Evolutionary conservation across 2,888 invertebrate genomes (phyloP).

Genomic region (Crematogaster levior): DNA sequence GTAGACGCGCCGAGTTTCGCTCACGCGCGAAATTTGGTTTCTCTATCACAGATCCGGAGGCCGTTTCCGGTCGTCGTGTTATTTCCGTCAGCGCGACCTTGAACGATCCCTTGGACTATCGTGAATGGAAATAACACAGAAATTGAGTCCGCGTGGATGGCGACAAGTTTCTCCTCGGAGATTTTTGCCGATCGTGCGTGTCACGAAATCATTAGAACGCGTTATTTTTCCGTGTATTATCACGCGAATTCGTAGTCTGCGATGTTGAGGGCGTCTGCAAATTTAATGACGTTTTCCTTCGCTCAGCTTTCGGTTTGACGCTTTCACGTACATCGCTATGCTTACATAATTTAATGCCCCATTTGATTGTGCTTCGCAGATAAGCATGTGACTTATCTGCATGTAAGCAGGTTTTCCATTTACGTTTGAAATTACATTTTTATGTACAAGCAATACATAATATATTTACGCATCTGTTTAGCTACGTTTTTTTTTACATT

Average conservation of each 20-base stretch:
- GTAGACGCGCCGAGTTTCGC: neutral
- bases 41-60: neutral
- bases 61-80: slow-evolving; percentile 8
- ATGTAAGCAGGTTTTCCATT: neutral
- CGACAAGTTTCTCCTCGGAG: neutral
- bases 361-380: slow-evolving; percentile 18
- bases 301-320: slow-evolving; percentile 15
- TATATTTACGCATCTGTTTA: neutral
- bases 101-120: neutral
- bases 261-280: neutral
- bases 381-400: slow-evolving; percentile 16
- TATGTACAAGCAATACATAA: neutral
- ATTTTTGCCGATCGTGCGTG: slow-evolving; percentile 4
- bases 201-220: neutral
- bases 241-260: neutral
- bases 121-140: slow-evolving; percentile 26
- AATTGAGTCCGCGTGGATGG: slow-evolving; percentile 6
- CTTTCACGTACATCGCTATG: slow-evolving; percentile 8
- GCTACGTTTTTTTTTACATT: too few relatives aligned
- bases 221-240: slow-evolving; percentile 23
- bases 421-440: slow-evolving; percentile 19
- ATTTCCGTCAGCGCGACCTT: slow-evolving; percentile 23
- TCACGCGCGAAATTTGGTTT: slow-evolving; percentile 17
- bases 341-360: slow-evolving; percentile 41
- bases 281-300: slow-evolving; percentile 32